phyloP scores from a whole-genome alignment of 2,888 invertebrate genomes.

The Spisula subtruncata region DNA sequence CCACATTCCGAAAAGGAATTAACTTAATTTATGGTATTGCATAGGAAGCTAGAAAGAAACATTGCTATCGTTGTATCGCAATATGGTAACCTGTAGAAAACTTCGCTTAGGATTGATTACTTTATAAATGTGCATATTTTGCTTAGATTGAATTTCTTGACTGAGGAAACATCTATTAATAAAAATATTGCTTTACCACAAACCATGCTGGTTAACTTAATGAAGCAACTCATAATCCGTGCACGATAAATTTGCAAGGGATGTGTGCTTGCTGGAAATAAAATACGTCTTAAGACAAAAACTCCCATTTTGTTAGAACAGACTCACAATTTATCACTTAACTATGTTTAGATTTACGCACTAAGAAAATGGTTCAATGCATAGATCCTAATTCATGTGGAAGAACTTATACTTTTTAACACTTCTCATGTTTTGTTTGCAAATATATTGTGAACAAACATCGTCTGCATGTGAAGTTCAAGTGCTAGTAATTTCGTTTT shows the following conservation, averaged over 20 bases:
- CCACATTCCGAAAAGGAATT: background rate
- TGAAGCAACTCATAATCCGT: background rate
- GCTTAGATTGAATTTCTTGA: no score
- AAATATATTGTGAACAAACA: background rate
- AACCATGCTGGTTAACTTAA: background rate
- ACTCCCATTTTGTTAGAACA: no score
- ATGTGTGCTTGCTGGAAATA: background rate
- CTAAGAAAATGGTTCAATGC: background rate
- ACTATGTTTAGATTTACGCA: background rate
- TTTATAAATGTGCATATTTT: no score
- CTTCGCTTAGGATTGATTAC: no score
- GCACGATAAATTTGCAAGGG: background rate
- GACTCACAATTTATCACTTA: background rate
- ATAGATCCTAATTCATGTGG: background rate
- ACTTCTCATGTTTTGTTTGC: background rate
- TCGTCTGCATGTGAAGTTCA: background rate
- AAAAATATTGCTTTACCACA: no score
- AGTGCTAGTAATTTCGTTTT: background rate
- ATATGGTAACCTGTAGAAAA: no score
- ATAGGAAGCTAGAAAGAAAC: no score
- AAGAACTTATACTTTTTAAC: background rate
- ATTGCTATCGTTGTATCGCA: no score
- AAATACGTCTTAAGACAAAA: no score
- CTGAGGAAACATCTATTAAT: no score
- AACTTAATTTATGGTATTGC: background rate